Percentiles rank a stretch among this genome's conserved stretches.
These are phyloP conservation scores for Sisyra terminalis DNA, from an alignment of 2,888 invertebrate species.

Conservation along the genomic window DNA sequence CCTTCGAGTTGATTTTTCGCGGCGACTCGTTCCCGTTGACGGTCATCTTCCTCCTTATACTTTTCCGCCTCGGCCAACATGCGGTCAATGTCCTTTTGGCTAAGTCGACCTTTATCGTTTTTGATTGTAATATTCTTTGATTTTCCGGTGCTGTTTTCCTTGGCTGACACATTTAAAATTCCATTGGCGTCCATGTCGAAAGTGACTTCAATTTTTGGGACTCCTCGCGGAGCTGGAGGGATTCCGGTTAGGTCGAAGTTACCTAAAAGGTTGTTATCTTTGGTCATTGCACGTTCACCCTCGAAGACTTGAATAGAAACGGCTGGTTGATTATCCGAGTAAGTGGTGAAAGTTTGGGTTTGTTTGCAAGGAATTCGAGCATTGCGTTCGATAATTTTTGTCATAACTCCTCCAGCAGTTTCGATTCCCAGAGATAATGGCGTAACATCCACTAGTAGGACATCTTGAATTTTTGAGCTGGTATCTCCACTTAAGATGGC, in stretches of 20 bases:
- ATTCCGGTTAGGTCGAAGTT: constrained; percentile 50
- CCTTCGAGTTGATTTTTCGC: constrained; percentile 56
- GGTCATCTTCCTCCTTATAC: constrained; percentile 55
- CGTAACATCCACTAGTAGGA: constrained; percentile 49
- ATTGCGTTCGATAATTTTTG: constrained; percentile 39
- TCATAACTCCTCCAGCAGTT: constrained; percentile 68
- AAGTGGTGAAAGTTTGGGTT: constrained; percentile 44
- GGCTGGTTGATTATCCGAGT: constrained; percentile 47
- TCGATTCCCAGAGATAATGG: constrained; percentile 59
- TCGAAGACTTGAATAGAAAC: constrained; percentile 43
- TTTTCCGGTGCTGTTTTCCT: constrained; percentile 43
- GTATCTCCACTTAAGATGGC: constrained; percentile 26
- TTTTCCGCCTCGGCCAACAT: constrained; percentile 61
- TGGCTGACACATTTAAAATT: constrained; percentile 38
- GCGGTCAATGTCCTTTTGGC: constrained; percentile 65
- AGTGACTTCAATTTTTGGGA: constrained; percentile 51
- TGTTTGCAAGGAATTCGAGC: constrained; percentile 37
- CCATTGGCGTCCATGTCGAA: constrained; percentile 62
- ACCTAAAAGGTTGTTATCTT: constrained; percentile 54
- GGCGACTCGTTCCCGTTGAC: constrained; percentile 44
- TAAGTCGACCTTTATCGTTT: constrained; percentile 66
- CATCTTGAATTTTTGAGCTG: constrained; percentile 57
- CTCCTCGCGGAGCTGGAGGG: constrained; percentile 49
- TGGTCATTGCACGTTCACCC: constrained; percentile 68
- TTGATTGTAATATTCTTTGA: constrained; percentile 62